Percentiles rank a stretch among this genome's conserved stretches.
These are phyloP conservation scores for Lates japonicus DNA, from an alignment of 2,797 vertebrate genomes.

Conservation along the genomic window DNA sequence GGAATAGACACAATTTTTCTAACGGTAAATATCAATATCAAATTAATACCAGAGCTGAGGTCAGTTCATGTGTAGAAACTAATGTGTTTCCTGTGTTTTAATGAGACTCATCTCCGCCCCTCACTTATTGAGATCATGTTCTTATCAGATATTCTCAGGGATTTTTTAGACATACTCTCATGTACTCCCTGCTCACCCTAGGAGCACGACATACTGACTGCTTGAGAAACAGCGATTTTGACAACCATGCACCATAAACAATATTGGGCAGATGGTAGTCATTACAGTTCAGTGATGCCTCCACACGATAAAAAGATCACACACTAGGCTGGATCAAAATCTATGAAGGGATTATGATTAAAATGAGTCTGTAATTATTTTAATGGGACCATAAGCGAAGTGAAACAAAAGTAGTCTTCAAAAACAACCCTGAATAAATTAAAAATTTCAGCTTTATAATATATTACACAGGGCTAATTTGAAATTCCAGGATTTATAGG, in stretches of 20 bases:
- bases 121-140: background rate
- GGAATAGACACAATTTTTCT: background rate
- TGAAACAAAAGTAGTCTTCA: background rate
- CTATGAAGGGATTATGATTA: constrained; percentile 22
- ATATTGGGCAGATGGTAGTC: constrained; percentile 64
- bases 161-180: too few relatives aligned
- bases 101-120: background rate
- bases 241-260: constrained; percentile 49
- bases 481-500: background rate
- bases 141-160: background rate
- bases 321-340: constrained; percentile 60
- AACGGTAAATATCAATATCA: constrained; percentile 1
- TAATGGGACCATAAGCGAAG: constrained; percentile 16
- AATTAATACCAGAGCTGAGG: background rate
- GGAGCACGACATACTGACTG: background rate
- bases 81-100: background rate
- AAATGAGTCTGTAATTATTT: constrained; percentile 42
- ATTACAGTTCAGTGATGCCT: constrained; percentile 70
- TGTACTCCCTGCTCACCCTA: background rate
- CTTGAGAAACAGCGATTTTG: constrained; percentile 46
- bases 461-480: background rate
- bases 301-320: constrained; percentile 54
- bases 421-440: background rate
- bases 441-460: background rate
- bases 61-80: background rate